Evolutionary conservation across 2,797 vertebrate genomes (phyloP).

Genomic region (Tolypeutes matacus): DNA sequence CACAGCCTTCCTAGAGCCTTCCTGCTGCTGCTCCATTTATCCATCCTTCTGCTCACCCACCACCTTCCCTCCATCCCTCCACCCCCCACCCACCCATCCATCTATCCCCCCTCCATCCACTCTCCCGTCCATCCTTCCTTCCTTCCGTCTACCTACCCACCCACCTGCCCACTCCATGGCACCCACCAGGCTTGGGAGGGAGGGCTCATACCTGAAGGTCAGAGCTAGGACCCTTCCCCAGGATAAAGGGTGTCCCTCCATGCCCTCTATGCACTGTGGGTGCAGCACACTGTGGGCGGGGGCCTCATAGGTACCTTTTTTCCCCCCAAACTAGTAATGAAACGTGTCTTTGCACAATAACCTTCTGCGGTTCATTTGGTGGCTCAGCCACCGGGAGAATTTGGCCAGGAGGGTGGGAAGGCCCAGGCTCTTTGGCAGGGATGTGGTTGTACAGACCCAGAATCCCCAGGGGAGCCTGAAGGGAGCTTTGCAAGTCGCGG

Average conservation of each 20-base stretch:
- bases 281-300: background rate
- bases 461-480: fast-evolving
- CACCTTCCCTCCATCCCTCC: background rate
- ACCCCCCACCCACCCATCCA: too few relatives aligned
- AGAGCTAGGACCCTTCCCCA: background rate
- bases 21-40: background rate
- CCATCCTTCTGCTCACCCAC: fast-evolving
- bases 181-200: background rate
- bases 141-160: background rate
- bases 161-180: background rate
- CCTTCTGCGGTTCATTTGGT: background rate
- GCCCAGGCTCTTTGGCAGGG: too few relatives aligned
- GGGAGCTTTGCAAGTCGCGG: background rate
- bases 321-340: background rate
- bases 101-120: too few relatives aligned
- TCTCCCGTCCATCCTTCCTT: too few relatives aligned
- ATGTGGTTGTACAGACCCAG: fast-evolving
- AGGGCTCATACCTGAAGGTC: background rate
- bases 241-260: fast-evolving
- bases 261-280: too few relatives aligned
- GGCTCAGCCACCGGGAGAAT: background rate
- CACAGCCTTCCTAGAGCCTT: background rate
- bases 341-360: fast-evolving
- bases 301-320: background rate
- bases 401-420: background rate